Base-by-base conservation (phyloP, 1,140 invertebrate genomes). In the Ostrea edulis region DNA sequence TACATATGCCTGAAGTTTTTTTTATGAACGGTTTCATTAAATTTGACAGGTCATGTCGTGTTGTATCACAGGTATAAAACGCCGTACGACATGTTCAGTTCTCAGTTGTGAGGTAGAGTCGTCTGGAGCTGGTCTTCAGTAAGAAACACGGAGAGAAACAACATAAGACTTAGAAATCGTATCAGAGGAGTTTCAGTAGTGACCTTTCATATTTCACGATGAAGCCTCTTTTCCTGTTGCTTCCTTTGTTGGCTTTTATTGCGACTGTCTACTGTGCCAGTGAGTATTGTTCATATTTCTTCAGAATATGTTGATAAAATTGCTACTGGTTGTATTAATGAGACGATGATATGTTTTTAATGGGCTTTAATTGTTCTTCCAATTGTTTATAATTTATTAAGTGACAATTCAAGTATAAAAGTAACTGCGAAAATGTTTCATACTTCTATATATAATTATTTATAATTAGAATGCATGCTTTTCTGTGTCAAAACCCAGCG, bases 81-180 rank as follows among this genome's bases (percentile, higher is more conserved):
- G 25, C 35, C 68, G 14, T 29, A 35, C 25, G 29, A 7, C 22
- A 29, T 9, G 8, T 8, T 77, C 14, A 29, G 3, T 14, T 12
- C 25, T 77, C 68, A 77, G 68, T 77, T 29, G 68, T 77, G 29
- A 77, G 35, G 14, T 35, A 29, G 25, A 8, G 2, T 77, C 29
- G 29, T 29, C 68, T 77, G 68, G 68, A 77, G 68, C 68, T 77
- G 68, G 68, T 77, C 68, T 77, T 25, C 68, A 35, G 29, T 29
- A 29, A 77, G 11, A 22, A 0, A n/a, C 0, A 29, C 25, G 2
- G 14, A 62, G 14, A 62, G 55, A 62, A 62, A 17, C 55, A 77
- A 25, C 22, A 77, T 17, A 17, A 7, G n/a, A n/a, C n/a, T 1
- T n/a, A 17, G n/a, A 20, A 20, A 14, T 77, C 29, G 0, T 29